Conservation (phyloP, 2,888 invertebrate species). For the Machimus rusticus region DNA sequence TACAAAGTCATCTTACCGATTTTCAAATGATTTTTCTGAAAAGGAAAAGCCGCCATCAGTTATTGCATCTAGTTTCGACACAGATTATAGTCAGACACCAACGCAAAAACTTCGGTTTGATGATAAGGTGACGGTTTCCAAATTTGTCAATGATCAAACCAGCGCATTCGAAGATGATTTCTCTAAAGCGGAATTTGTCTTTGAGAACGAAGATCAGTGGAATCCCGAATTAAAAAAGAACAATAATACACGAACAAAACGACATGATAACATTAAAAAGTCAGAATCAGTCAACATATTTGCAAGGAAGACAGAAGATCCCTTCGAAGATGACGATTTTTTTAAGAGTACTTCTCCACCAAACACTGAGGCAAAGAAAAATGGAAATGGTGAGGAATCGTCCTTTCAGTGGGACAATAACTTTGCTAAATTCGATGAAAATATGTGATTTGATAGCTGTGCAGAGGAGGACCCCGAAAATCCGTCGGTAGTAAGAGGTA, state of each 20-base stretch:
- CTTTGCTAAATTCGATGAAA: conserved; percentile 64
- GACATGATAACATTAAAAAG: conserved; percentile 77
- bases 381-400: background rate
- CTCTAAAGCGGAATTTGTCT: conserved; percentile 63
- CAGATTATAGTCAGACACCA: conserved; percentile 50
- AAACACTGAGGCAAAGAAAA: conserved; percentile 42
- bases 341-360: conserved; percentile 66
- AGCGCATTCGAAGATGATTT: conserved; percentile 68
- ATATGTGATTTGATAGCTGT: conserved; percentile 60
- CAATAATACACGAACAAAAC: conserved; percentile 50
- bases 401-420: conserved; percentile 61
- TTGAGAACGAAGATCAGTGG: conserved; percentile 61
- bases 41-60: conserved; percentile 52
- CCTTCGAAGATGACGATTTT: conserved; percentile 89
- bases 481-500: background rate
- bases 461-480: background rate
- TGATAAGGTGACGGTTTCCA: conserved; percentile 72
- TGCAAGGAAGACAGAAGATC: conserved; percentile 84
- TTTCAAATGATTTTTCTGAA: conserved; percentile 72
- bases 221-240: conserved; percentile 49
- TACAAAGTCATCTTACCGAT: conserved; percentile 63
- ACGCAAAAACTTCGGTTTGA: conserved; percentile 68
- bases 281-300: conserved; percentile 92
- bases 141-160: conserved; percentile 58
- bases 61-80: conserved; percentile 46